These are phyloP conservation scores for Poicephalus meyeri DNA, from an alignment of 2,113 vertebrate genomes.

Conservation along the genomic window DNA sequence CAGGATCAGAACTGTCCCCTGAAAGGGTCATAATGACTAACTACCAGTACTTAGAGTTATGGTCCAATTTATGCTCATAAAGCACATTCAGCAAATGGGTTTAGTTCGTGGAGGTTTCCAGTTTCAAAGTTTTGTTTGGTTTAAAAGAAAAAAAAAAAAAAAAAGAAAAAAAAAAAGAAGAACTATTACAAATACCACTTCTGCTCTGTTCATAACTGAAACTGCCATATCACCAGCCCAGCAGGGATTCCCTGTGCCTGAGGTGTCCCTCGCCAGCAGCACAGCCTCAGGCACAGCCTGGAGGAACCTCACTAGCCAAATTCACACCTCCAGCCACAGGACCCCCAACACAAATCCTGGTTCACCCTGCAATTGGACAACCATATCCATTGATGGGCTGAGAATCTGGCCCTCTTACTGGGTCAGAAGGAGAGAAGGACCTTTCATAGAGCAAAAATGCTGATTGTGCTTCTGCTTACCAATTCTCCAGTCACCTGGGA, in stretches of 20 bases:
- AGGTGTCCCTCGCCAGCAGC: background rate
- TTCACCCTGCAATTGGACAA: rapidly evolving
- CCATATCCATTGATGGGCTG: rapidly evolving
- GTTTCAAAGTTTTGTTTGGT: background rate
- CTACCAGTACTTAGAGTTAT: background rate
- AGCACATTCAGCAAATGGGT: background rate
- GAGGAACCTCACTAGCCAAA: background rate
- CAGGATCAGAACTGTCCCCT: background rate
- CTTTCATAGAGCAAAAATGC: background rate
- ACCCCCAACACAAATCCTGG: background rate
- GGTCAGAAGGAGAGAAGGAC: background rate
- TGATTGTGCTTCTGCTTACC: background rate
- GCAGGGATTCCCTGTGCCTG: background rate
- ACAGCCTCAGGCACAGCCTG: background rate
- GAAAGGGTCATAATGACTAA: background rate
- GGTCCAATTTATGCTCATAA: background rate
- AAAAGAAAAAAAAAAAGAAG: background rate
- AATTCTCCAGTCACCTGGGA: background rate
- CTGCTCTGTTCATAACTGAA: background rate
- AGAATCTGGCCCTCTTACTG: rapidly evolving
- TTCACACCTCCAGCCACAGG: background rate
- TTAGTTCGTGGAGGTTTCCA: background rate
- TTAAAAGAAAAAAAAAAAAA: background rate
- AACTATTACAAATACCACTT: background rate
- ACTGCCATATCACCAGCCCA: no score